Evolutionary conservation across 2,888 invertebrate genomes (phyloP).

Genomic region (Pterostichus niger): DNA sequence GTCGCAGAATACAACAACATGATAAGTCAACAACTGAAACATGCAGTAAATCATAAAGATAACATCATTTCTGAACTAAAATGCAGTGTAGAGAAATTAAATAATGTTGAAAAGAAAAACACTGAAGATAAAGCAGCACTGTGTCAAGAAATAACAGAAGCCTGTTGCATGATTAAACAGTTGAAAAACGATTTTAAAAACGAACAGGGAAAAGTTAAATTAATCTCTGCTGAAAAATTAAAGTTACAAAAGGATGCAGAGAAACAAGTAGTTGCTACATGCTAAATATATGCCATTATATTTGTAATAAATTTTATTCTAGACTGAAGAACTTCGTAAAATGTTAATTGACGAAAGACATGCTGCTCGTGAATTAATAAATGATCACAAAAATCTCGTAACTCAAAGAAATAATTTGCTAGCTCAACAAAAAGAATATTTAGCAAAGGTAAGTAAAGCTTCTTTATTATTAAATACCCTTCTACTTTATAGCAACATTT

Average conservation of each 20-base stretch:
- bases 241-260: conserved; percentile 11
- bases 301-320: background rate
- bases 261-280: conserved; percentile 14
- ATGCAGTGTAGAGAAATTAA: conserved; percentile 73
- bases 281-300: no score
- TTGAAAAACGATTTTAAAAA: conserved; percentile 66
- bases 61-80: conserved; percentile 72
- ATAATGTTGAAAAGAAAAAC: conserved; percentile 72
- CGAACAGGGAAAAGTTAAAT: conserved; percentile 29
- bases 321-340: conserved; percentile 73
- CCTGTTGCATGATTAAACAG: conserved; percentile 73
- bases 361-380: conserved; percentile 72
- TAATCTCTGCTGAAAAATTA: conserved; percentile 14
- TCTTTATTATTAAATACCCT: conserved; percentile 38
- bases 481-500: no score
- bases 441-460: conserved; percentile 69
- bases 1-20: conserved; percentile 75
- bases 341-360: conserved; percentile 70
- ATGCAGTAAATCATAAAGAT: conserved; percentile 73
- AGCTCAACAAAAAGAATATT: conserved; percentile 69
- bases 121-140: conserved; percentile 74
- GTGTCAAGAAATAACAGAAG: conserved; percentile 74
- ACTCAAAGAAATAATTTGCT: conserved; percentile 71
- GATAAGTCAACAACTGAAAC: conserved; percentile 73
- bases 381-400: conserved; percentile 71